phyloP scores from a whole-genome alignment of 2,113 vertebrate genomes.

The Tetrao urogallus region DNA sequence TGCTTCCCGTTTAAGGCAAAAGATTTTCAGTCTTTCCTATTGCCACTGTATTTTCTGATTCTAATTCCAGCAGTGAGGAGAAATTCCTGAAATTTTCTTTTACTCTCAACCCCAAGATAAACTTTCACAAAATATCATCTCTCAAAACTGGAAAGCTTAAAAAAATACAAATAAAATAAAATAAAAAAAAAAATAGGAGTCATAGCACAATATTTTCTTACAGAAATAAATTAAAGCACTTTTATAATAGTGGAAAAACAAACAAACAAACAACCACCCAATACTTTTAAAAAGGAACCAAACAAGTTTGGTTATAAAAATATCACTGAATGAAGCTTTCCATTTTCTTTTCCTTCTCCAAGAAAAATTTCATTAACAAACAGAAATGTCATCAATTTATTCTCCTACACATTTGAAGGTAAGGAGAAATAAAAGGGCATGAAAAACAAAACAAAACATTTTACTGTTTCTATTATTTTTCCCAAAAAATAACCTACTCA shows the following conservation, averaged over 20 bases:
- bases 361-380: neutral
- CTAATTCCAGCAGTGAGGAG: neutral
- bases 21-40: neutral
- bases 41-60: neutral
- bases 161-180: neutral
- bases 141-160: neutral
- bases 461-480: accelerated
- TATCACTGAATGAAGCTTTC: neutral
- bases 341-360: neutral
- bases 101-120: neutral
- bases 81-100: neutral
- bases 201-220: neutral
- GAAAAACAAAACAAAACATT: neutral
- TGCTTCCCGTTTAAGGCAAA: neutral
- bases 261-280: accelerated
- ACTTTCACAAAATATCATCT: neutral
- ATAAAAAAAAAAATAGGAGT: neutral
- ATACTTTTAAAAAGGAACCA: neutral
- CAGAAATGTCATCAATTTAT: neutral
- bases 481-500: neutral
- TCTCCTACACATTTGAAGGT: neutral
- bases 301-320: neutral
- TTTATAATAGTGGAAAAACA: neutral
- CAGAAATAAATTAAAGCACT: neutral
- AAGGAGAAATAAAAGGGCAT: neutral